A percentile compares a stretch with the other conserved stretches of the same genome.
Evolutionary conservation across 2,888 invertebrate species (phyloP).

Genomic region (Phyto melanocephala): DNA sequence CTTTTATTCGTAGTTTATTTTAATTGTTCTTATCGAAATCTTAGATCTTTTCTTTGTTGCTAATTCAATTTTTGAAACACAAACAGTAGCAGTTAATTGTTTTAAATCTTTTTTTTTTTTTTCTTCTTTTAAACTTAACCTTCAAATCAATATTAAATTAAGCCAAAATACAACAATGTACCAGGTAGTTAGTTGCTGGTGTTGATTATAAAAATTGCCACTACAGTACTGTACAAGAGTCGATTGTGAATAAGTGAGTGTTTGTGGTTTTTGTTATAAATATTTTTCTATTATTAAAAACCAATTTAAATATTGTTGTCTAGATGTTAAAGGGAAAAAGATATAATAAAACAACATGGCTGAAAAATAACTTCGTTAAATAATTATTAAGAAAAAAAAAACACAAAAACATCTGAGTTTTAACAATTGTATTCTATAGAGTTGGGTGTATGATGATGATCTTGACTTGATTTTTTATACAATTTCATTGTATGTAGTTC

Average conservation of each 20-base stretch:
- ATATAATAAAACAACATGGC: neutral
- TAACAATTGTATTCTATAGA: neutral
- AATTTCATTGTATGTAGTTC: conserved; percentile 39
- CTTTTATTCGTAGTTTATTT: too few relatives aligned
- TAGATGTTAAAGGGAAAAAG: neutral
- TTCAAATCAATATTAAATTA: conserved; percentile 50
- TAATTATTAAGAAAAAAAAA: neutral
- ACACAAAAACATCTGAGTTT: too few relatives aligned
- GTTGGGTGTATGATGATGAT: conserved; percentile 26
- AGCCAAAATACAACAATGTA: conserved; percentile 11
- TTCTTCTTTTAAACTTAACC: conserved; percentile 28
- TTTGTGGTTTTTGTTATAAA: conserved; percentile 13
- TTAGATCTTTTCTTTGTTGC: conserved; percentile 47
- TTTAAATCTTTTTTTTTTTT: neutral
- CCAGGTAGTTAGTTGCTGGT: conserved; percentile 6
- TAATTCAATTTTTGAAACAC: neutral
- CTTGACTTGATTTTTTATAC: conserved; percentile 53
- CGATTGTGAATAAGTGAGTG: neutral
- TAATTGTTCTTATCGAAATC: conserved; percentile 31
- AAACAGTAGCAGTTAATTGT: conserved; percentile 33
- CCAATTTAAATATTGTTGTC: neutral
- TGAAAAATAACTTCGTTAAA: neutral
- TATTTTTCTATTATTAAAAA: neutral
- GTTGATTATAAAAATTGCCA: conserved; percentile 6
- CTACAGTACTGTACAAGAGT: neutral